Conservation (phyloP, 2,113 vertebrate species). For the Pholis gunnellus region DNA sequence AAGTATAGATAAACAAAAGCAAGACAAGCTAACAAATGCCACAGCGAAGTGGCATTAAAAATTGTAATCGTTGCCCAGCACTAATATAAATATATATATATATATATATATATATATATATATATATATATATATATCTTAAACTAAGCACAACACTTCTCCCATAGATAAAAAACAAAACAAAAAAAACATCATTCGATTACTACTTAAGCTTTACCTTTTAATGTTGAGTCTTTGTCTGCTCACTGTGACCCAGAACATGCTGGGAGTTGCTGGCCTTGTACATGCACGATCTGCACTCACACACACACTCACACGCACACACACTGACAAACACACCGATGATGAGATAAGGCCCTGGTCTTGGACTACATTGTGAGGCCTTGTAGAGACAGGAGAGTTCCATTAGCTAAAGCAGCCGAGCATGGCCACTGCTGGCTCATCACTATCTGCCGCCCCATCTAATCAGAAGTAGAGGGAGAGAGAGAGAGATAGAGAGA, state of each 20-base stretch:
- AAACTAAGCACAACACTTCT: no score
- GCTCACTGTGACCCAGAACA: not conserved
- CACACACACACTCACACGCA: not conserved
- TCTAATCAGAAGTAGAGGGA: slow-evolving; percentile 55
- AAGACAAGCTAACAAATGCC: no score
- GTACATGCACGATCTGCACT: not conserved
- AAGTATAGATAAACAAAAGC: no score
- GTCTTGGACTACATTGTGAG: slow-evolving; percentile 63
- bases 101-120: no score
- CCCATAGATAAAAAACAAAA: no score
- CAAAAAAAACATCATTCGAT: not conserved
- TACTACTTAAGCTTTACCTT: not conserved
- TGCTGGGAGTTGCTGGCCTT: not conserved
- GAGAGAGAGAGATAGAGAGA: slow-evolving; percentile 12
- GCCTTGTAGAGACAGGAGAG: slow-evolving; percentile 74
- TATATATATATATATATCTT: no score
- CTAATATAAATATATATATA: no score
- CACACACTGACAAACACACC: slow-evolving; percentile 29
- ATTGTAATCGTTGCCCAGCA: no score
- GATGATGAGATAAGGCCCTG: slow-evolving; percentile 59
- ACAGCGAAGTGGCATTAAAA: no score
- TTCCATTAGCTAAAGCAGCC: slow-evolving; percentile 80
- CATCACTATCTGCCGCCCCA: slow-evolving; percentile 78
- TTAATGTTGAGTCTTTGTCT: not conserved
- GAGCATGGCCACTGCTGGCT: slow-evolving; percentile 79